phyloP scores from a whole-genome alignment of 2,888 invertebrate genomes.

The Nipponacmea schrenckii region DNA sequence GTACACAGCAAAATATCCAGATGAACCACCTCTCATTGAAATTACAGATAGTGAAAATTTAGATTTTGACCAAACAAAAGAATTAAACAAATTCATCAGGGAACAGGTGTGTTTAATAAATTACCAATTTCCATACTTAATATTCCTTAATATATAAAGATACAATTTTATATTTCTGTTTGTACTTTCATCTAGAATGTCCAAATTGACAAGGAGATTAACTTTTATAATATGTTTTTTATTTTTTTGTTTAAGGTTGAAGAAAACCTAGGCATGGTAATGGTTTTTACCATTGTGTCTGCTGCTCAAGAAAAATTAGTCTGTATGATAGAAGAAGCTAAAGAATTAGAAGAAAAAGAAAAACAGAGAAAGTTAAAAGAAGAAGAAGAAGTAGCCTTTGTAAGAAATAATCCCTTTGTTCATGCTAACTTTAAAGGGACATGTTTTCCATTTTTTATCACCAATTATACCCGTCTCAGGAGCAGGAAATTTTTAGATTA shows the following conservation, averaged over 20 bases:
- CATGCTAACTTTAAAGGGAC: background rate
- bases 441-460: too few relatives aligned
- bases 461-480: too few relatives aligned
- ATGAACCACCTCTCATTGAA: slow-evolving; percentile 83
- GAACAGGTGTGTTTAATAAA: slow-evolving; percentile 58
- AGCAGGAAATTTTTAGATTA: too few relatives aligned
- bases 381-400: slow-evolving; percentile 88
- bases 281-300: slow-evolving; percentile 95
- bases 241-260: slow-evolving; percentile 72
- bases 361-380: slow-evolving; percentile 77
- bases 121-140: background rate
- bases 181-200: background rate
- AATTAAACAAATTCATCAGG: slow-evolving; percentile 48
- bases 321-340: slow-evolving; percentile 79
- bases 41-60: slow-evolving; percentile 74
- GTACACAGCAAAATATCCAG: slow-evolving; percentile 89
- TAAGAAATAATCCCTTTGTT: slow-evolving; percentile 60
- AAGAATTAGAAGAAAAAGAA: slow-evolving; percentile 78
- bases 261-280: slow-evolving; percentile 95
- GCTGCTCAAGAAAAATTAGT: slow-evolving; percentile 91
- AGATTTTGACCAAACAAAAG: slow-evolving; percentile 70
- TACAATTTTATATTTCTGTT: background rate
- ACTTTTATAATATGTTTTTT: background rate
- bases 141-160: background rate
- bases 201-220: background rate